phyloP scores from a whole-genome alignment of 2,113 vertebrate genomes.

The Neomonachus schauinslandi region DNA sequence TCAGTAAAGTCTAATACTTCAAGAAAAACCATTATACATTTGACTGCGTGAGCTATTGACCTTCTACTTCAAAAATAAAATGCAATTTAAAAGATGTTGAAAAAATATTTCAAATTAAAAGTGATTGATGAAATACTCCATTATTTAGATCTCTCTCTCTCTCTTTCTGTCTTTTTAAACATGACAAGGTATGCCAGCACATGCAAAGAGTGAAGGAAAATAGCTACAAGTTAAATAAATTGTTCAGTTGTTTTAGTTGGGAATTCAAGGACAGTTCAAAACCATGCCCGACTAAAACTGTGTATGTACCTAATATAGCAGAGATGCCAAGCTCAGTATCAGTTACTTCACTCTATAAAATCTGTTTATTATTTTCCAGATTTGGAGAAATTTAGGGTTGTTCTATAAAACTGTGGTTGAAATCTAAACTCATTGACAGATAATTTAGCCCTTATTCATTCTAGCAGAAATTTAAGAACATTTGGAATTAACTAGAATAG shows the following conservation, averaged over 20 bases:
- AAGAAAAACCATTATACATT: not conserved
- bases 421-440: not conserved
- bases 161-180: not conserved
- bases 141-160: not conserved
- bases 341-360: not conserved
- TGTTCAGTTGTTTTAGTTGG: not conserved
- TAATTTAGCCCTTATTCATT: not conserved
- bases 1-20: constrained; percentile 34
- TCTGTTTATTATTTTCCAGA: not conserved
- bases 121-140: not conserved
- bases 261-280: not conserved
- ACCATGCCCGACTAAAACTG: not conserved
- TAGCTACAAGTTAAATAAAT: not conserved
- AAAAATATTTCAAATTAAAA: constrained; percentile 62
- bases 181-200: not conserved
- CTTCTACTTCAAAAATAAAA: constrained; percentile 43
- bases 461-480: not conserved
- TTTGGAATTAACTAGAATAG: not conserved
- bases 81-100: constrained; percentile 9
- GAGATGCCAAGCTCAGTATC: not conserved
- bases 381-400: not conserved
- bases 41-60: not conserved
- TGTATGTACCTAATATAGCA: not conserved
- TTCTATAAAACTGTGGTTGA: not conserved
- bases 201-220: not conserved